Evolutionary conservation across 2,888 invertebrate species (phyloP).

Genomic region (Polyommatus iphigenia): DNA sequence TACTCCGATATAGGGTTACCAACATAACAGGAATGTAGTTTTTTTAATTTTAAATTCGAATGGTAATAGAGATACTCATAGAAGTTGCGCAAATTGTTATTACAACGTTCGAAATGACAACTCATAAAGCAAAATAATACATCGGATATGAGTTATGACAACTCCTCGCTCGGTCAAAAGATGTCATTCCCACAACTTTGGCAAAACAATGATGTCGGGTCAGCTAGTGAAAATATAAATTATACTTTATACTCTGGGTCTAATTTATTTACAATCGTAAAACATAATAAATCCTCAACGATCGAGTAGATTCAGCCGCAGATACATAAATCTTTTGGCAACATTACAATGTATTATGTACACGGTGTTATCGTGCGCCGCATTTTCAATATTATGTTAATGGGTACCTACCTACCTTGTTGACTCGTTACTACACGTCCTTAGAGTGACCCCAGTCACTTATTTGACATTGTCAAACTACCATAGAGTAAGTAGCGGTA

Average conservation of each 20-base stretch:
- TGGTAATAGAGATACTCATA: background rate
- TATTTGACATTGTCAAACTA: slow-evolving; percentile 60
- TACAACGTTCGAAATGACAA: too few species aligned
- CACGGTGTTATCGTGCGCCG: slow-evolving; percentile 18
- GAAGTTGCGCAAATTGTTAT: too few species aligned
- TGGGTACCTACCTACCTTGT: slow-evolving; percentile 42
- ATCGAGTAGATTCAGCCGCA: background rate
- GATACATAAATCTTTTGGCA: slow-evolving; percentile 21
- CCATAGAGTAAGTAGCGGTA: slow-evolving; percentile 32
- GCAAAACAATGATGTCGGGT: background rate
- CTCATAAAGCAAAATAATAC: too few species aligned
- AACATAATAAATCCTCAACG: background rate
- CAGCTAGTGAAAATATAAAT: background rate
- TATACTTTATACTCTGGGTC: background rate
- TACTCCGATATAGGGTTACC: slow-evolving; percentile 46
- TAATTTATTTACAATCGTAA: background rate
- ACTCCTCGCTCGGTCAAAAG: too few species aligned
- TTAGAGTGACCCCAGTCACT: slow-evolving; percentile 59
- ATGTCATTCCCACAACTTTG: background rate
- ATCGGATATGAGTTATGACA: too few species aligned
- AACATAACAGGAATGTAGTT: slow-evolving; percentile 8
- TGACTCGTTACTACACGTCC: slow-evolving; percentile 50
- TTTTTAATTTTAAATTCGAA: background rate
- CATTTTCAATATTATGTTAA: slow-evolving; percentile 43
- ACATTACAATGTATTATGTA: slow-evolving; percentile 19